phyloP scores from a whole-genome alignment of 2,888 invertebrate genomes.

The Drosophila mimetica region DNA sequence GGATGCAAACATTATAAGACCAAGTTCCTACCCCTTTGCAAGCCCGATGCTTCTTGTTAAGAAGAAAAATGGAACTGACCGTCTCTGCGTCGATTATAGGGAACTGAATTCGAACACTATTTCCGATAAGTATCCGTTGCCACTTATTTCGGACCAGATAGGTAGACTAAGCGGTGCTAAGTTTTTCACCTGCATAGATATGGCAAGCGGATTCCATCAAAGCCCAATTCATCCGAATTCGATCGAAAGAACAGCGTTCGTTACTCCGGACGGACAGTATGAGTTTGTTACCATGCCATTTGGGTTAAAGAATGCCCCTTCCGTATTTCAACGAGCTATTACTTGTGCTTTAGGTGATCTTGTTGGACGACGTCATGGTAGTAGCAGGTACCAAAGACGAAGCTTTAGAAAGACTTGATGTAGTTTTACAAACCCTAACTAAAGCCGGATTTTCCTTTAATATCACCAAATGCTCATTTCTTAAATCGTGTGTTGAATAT shows the following conservation, averaged over 20 bases:
- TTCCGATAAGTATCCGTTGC: neutral
- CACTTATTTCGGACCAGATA: conserved; percentile 1
- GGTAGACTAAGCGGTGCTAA: too few species aligned
- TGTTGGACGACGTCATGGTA: conserved; percentile 4
- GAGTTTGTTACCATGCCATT: conserved; percentile 2
- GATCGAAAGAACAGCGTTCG: neutral
- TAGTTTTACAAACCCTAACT: neutral
- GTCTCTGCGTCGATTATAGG: neutral
- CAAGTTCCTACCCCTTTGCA: conserved; percentile 1
- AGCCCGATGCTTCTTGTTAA: neutral
- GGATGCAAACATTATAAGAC: conserved; percentile 5
- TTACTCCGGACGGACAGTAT: neutral
- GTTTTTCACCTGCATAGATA: neutral
- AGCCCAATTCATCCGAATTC: neutral
- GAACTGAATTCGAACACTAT: neutral
- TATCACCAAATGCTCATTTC: conserved; percentile 1
- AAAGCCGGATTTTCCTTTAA: conserved; percentile 4
- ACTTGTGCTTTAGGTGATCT: neutral
- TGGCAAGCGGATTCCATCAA: neutral
- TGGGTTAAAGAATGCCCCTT: neutral
- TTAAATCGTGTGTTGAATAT: conserved; percentile 3
- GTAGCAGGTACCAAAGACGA: conserved; percentile 1
- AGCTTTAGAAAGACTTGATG: neutral
- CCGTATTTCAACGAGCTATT: neutral
- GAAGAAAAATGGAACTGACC: neutral